These are phyloP conservation scores for Atopsyche davidsoni DNA, from an alignment of 1,140 invertebrate species.

Conservation along the genomic window DNA sequence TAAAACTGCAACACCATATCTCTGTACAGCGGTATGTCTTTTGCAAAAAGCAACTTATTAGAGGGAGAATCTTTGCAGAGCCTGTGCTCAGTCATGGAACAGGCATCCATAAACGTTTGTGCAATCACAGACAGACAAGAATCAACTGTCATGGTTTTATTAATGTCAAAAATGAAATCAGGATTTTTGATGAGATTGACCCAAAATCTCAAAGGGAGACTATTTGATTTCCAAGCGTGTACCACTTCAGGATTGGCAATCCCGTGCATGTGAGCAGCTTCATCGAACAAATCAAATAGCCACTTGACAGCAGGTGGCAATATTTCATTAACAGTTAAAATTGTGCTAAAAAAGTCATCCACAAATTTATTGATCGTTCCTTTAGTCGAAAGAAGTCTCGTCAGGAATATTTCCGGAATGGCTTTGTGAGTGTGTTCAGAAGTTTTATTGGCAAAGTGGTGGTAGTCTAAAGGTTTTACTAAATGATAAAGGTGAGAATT, in stretches of 20 bases:
- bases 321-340: slow-evolving; percentile 83
- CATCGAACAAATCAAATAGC: slow-evolving; percentile 91
- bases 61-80: slow-evolving; percentile 92
- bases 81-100: slow-evolving; percentile 81
- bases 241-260: slow-evolving; percentile 80
- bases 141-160: slow-evolving; percentile 87
- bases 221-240: slow-evolving; percentile 95
- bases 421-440: slow-evolving; percentile 80
- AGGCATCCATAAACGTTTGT: slow-evolving; percentile 95
- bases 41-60: slow-evolving; percentile 90
- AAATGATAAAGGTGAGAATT: slow-evolving; percentile 75
- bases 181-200: slow-evolving; percentile 97
- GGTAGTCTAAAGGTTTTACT: slow-evolving; percentile 75
- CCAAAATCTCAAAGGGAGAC: slow-evolving; percentile 91
- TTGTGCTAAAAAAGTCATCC: slow-evolving; percentile 88
- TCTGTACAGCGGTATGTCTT: slow-evolving; percentile 86
- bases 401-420: slow-evolving; percentile 93
- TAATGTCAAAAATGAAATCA: slow-evolving; percentile 94
- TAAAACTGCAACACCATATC: slow-evolving; percentile 87
- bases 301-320: slow-evolving; percentile 90
- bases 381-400: slow-evolving; percentile 86
- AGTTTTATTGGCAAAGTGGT: slow-evolving; percentile 55
- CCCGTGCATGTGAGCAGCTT: slow-evolving; percentile 76
- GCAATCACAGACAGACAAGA: slow-evolving; percentile 91
- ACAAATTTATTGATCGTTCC: slow-evolving; percentile 96